phyloP scores from a whole-genome alignment of 2,888 invertebrate genomes.

The Druceiella hillmani region DNA sequence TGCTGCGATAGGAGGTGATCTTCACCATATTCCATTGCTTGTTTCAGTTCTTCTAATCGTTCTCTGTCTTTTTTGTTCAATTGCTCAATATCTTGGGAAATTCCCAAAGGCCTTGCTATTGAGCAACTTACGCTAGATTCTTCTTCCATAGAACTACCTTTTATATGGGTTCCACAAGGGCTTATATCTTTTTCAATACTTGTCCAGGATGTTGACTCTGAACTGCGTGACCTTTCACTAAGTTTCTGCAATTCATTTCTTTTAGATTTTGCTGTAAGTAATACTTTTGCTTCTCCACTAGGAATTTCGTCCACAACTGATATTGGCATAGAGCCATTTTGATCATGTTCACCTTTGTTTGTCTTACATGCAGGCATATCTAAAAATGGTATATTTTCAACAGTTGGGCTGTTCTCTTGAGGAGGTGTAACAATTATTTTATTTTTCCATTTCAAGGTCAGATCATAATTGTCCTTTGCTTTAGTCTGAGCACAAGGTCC shows the following conservation, averaged over 20 bases:
- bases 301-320: slow-evolving; percentile 37
- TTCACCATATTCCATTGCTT: slow-evolving; percentile 52
- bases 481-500: too few species aligned
- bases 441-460: slow-evolving; percentile 45
- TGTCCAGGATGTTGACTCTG: slow-evolving; percentile 76
- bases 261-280: slow-evolving; percentile 45
- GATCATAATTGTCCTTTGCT: too few species aligned
- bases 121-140: slow-evolving; percentile 75
- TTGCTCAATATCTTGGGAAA: slow-evolving; percentile 66
- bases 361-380: slow-evolving; percentile 41
- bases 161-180: slow-evolving; percentile 55
- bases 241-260: slow-evolving; percentile 56
- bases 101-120: slow-evolving; percentile 71
- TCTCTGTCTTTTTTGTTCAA: slow-evolving; percentile 59
- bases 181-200: slow-evolving; percentile 69
- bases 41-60: slow-evolving; percentile 55
- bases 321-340: slow-evolving; percentile 43
- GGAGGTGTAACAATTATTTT: slow-evolving; percentile 58
- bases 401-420: slow-evolving; percentile 54
- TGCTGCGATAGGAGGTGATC: slow-evolving; percentile 44
- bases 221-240: slow-evolving; percentile 72
- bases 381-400: slow-evolving; percentile 49
- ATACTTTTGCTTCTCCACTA: slow-evolving; percentile 35
- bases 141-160: slow-evolving; percentile 63
- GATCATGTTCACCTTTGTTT: slow-evolving; percentile 43